Evolutionary conservation across 92 coral and sea anemone genomes (phyloP), one percentile per base, ranked within the genome.

Genomic region (Epizoanthus rinbou): DNA sequence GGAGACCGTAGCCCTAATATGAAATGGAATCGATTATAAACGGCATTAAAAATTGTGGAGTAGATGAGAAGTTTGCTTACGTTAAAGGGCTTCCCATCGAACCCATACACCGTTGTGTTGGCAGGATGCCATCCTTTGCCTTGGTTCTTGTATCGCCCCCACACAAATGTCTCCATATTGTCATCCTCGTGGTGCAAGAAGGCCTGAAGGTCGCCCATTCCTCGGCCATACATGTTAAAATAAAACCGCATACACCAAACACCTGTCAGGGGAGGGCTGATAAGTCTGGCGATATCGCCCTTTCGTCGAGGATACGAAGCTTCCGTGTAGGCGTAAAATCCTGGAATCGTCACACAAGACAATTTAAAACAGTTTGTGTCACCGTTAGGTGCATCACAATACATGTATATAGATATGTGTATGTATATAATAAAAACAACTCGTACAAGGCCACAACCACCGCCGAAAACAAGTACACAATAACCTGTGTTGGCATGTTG

Each of bases 181-280:
- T 28, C 9, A 8, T 54, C 67, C n/a, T 43, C 80, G 8, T 65
- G 64, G 8, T 78, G 82, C 5, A 87, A 19, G 56, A 74, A 87
- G 6, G 57, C 86, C 84, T 76, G 84, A 33, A 87, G 82, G 64
- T 83, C 90, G 54, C 90, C 90, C 83, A 87, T 87, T 45, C 64
- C 83, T 37, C 18, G 13, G 24, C 87, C 87, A 64, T 17, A 84
- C 87, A 84, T 84, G 65, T 15, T 24, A 66, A 59, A 86, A 64
- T n/a, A 80, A 45, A 86, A 89, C 3, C 92, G 89, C 92, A 89
- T 89, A 41, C 92, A 89, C 80, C 85, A 85, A 28, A 86, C 73
- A 9, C 92, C 92, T 0, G 41, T 64, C 71, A 79, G 28, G 11
- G 79, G 83, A 4, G 92, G 92, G 56, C 81, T 79, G 53, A 52